phyloP scores from a whole-genome alignment of 2,888 invertebrate species.

The Ecdyonurus torrentis region DNA sequence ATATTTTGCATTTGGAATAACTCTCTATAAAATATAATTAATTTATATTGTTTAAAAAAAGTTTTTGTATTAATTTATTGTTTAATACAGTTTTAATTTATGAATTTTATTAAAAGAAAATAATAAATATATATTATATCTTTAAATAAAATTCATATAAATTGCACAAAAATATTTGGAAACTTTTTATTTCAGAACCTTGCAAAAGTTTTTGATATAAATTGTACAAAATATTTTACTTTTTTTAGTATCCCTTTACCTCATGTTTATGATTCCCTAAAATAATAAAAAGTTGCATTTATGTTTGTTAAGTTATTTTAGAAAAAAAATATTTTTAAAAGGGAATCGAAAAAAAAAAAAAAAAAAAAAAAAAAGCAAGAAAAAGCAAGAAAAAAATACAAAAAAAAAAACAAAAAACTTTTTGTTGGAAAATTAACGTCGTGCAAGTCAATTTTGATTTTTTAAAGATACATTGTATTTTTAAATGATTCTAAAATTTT shows the following conservation, averaged over 20 bases:
- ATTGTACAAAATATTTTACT: too few relatives aligned
- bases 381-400: neutral
- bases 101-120: neutral
- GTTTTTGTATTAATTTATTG: neutral
- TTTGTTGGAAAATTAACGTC: neutral
- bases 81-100: neutral
- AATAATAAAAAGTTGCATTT: too few relatives aligned
- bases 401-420: neutral
- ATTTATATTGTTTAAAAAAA: neutral
- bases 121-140: neutral
- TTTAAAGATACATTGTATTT: too few relatives aligned
- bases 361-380: neutral
- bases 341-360: neutral
- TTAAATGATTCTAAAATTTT: too few relatives aligned
- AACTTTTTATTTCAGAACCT: too few relatives aligned
- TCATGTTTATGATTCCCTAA: too few relatives aligned
- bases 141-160: neutral
- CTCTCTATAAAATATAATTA: neutral
- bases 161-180: too few relatives aligned
- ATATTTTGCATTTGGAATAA: neutral
- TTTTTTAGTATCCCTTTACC: too few relatives aligned
- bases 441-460: neutral
- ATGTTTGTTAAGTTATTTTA: neutral
- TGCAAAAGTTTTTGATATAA: too few relatives aligned
- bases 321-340: neutral